Evolutionary conservation across 2,113 vertebrate species (phyloP).

Genomic region (Panthera tigris): DNA sequence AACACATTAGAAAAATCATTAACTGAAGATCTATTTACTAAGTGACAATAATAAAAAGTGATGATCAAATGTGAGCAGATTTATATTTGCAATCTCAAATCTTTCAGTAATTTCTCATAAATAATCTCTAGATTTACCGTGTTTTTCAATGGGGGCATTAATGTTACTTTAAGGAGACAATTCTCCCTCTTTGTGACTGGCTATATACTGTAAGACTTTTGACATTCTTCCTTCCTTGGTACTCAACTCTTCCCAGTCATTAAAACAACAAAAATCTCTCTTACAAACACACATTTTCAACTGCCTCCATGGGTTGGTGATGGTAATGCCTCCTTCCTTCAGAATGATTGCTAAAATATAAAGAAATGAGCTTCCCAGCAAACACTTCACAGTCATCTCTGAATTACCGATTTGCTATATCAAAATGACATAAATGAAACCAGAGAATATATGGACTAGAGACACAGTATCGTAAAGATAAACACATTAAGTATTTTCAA

Average conservation of each 20-base stretch:
- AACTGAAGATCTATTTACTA: conserved; percentile 59
- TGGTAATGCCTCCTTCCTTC: background rate
- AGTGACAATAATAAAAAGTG: conserved; percentile 72
- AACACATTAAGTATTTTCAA: background rate
- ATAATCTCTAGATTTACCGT: background rate
- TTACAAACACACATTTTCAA: background rate
- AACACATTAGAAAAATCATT: conserved; percentile 74
- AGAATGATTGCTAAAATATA: background rate
- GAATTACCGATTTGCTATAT: background rate
- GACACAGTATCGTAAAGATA: background rate
- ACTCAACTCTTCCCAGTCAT: background rate
- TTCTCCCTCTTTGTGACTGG: background rate
- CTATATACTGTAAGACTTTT: background rate
- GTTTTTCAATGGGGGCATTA: background rate
- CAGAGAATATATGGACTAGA: background rate
- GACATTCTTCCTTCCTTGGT: background rate
- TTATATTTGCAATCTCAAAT: conserved; percentile 52
- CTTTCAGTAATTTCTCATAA: conserved; percentile 52
- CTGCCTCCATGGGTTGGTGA: background rate
- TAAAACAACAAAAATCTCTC: background rate
- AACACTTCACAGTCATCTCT: background rate
- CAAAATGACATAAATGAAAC: background rate
- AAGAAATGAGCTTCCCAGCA: background rate
- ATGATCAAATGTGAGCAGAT: conserved; percentile 46
- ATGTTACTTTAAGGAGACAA: background rate